Evolutionary conservation across 2,797 vertebrate genomes (phyloP).

Genomic region (Philypnodon macrostomus): DNA sequence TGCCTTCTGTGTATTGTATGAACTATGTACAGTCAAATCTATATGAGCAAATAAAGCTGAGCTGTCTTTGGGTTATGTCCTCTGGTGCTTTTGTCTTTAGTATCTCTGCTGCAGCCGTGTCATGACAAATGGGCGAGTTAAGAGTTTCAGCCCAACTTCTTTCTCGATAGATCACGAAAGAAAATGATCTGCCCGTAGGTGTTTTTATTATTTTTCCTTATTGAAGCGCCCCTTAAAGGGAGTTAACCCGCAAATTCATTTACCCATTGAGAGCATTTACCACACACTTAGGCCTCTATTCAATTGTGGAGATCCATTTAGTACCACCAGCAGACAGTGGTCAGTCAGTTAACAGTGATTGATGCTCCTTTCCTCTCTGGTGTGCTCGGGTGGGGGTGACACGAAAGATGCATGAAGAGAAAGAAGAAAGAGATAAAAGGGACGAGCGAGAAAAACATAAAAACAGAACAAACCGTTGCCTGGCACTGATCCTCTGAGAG

Average conservation of each 20-base stretch:
- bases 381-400: conserved; percentile 52
- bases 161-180: conserved; percentile 60
- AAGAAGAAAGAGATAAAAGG: conserved; percentile 34
- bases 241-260: conserved; percentile 77
- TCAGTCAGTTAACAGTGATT: conserved; percentile 77
- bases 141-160: conserved; percentile 54
- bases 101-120: not conserved
- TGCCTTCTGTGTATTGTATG: conserved; percentile 90
- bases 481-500: conserved; percentile 66
- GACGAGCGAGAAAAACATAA: conserved; percentile 33
- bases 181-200: conserved; percentile 59
- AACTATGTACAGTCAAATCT: conserved; percentile 87
- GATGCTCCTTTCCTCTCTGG: conserved; percentile 68
- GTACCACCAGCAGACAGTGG: conserved; percentile 72
- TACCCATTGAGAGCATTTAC: conserved; percentile 76
- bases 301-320: conserved; percentile 77
- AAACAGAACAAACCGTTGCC: conserved; percentile 65
- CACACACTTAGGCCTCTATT: conserved; percentile 79
- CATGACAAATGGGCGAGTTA: conserved; percentile 47
- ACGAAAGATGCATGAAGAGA: conserved; percentile 67
- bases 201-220: conserved; percentile 73
- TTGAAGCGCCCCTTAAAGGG: conserved; percentile 68
- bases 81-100: conserved; percentile 35
- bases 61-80: conserved; percentile 82
- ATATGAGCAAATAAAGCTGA: conserved; percentile 88